These are phyloP conservation scores for Coreius guichenoti DNA, from an alignment of 2,797 vertebrate genomes.

Conservation along the genomic window DNA sequence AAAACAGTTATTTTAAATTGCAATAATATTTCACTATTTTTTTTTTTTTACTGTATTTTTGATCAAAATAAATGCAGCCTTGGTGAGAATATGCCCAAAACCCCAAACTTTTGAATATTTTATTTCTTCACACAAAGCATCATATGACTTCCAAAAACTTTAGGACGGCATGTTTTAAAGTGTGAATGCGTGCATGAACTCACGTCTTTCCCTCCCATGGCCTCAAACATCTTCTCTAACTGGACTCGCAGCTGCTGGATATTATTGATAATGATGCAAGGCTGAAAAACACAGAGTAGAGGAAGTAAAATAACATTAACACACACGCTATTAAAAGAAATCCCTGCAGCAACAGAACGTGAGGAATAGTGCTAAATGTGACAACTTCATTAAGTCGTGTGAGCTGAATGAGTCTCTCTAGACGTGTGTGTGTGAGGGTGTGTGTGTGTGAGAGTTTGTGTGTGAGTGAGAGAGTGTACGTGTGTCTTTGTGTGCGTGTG, in stretches of 20 bases:
- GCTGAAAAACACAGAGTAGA: slow-evolving; percentile 69
- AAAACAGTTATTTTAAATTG: not conserved
- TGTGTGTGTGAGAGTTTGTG: not conserved
- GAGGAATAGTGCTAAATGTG: slow-evolving; percentile 20
- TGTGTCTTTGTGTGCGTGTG: too few species aligned
- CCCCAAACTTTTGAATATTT: too few species aligned
- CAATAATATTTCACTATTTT: not conserved
- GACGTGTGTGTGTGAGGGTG: slow-evolving; percentile 51
- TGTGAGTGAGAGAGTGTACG: too few species aligned
- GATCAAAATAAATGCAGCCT: not conserved
- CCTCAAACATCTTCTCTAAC: slow-evolving; percentile 98
- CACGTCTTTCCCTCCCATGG: slow-evolving; percentile 96
- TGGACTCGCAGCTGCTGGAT: slow-evolving; percentile 96
- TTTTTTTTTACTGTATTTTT: not conserved
- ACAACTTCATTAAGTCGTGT: slow-evolving; percentile 26
- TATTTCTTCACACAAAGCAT: not conserved
- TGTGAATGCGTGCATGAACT: slow-evolving; percentile 57
- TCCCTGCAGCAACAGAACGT: not conserved
- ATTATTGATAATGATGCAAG: slow-evolving; percentile 98
- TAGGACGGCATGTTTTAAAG: not conserved
- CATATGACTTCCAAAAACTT: too few species aligned
- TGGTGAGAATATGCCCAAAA: not conserved
- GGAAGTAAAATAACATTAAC: not conserved
- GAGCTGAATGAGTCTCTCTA: not conserved
- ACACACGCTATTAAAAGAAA: slow-evolving; percentile 2